Evolutionary conservation across 2,113 vertebrate genomes (phyloP).

Genomic region (Ceyx cyanopectus): DNA sequence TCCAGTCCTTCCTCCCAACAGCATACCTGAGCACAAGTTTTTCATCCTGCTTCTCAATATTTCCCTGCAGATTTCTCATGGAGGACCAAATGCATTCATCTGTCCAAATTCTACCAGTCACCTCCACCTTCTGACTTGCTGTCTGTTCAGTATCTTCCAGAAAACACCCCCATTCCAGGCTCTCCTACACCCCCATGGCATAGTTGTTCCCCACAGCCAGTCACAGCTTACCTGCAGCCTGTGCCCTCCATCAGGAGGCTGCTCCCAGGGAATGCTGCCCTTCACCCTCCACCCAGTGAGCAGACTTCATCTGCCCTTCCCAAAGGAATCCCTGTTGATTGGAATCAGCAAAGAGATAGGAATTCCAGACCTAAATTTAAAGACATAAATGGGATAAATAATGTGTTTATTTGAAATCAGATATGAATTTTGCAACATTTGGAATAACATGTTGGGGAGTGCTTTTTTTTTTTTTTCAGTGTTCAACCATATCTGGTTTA

Average conservation of each 20-base stretch:
- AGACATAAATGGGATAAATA: not conserved
- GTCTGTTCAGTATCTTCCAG: not conserved
- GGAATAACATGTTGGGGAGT: not conserved
- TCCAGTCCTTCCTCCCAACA: not conserved
- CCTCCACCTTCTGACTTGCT: not conserved
- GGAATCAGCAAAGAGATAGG: not conserved
- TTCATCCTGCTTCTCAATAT: not conserved
- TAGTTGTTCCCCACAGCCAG: not conserved
- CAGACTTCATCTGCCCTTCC: not conserved
- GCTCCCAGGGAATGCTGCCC: accelerated
- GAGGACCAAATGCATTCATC: not conserved
- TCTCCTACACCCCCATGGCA: not conserved
- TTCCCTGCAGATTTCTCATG: conserved; percentile 11
- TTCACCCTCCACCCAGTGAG: not conserved
- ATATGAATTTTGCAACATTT: not conserved
- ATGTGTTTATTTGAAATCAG: conserved; percentile 3
- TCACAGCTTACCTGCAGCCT: not conserved
- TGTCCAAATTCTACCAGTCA: not conserved
- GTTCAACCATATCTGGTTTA: not conserved
- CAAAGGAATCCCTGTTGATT: not conserved
- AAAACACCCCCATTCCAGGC: not conserved
- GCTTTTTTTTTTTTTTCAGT: not conserved
- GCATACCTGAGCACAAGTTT: not conserved
- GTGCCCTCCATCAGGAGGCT: not conserved
- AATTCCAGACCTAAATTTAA: not conserved